Base-by-base conservation (phyloP, 2,888 invertebrate species). In the Xanthia icteritia region DNA sequence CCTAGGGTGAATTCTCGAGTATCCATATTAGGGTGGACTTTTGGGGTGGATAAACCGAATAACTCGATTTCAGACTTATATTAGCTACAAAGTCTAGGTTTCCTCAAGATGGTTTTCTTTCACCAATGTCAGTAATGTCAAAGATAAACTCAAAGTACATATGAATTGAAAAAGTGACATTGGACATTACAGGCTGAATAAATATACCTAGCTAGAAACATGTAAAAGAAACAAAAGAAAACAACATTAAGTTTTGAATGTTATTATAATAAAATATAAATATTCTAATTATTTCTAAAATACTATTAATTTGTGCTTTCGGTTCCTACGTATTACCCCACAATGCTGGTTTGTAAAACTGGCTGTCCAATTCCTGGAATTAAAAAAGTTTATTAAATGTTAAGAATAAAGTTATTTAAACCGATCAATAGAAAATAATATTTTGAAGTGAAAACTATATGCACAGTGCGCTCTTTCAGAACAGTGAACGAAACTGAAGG, bases 331-430 rank as follows among this genome's bases (percentile, higher is more conserved):
- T 71, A 51, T 60, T 76, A 45, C 31, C 13, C 76, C 68, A 70
- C 51, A 45, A 1, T 42, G 64, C 2, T 51, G 51, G 27, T 48
- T 60, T 64, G 72, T 73, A 48, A 60, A 56, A 31, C 72, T 81
- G 85, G 63, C n/a, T 73, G 51, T 83, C 66, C 77, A 83, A 67
- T 73, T 77, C 85, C 83, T 83, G 85, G 8, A 83, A 83, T 15
- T 31, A 54, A 48, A 64, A 58, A 64, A 15, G 6, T 13, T 64
- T 17, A 48, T 17, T 67, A 20, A 73, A 54, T 36, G 23, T 20
- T 67, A 67, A 51, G 31, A 23, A 15, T 67, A 48, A 23, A 8
- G 48, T 23, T 31, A 27, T 20, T 20, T 65, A 48, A 27, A 31
- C 15, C 23, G 31, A 23, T 4, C 5, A 51, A 48, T 8, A 48